A percentile compares a stretch with the other conserved stretches of the same genome.
Evolutionary conservation across 1,140 invertebrate genomes (phyloP).

Genomic region (Archivesica marissinica): DNA sequence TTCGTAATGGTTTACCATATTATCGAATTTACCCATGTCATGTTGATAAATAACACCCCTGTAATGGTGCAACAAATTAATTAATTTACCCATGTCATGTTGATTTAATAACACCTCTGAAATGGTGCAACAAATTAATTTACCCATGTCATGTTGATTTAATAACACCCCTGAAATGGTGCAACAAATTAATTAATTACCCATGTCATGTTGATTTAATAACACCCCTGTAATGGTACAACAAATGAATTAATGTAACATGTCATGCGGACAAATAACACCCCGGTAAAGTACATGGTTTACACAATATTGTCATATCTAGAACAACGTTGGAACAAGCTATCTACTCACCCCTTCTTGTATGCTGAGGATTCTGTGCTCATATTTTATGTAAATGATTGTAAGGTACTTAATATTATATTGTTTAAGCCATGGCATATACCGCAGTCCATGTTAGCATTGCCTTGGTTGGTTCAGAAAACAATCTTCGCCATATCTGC

Average conservation of each 20-base stretch:
- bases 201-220: constrained; percentile 49
- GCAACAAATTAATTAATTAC: constrained; percentile 57
- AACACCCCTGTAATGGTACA: constrained; percentile 50
- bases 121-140: constrained; percentile 47
- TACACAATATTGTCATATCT: no score
- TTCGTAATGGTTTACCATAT: constrained; percentile 64
- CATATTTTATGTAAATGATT: no score
- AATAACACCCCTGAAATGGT: constrained; percentile 57
- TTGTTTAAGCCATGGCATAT: no score
- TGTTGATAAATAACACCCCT: constrained; percentile 58
- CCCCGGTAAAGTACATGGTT: constrained; percentile 46
- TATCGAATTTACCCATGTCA: constrained; percentile 53
- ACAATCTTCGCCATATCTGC: no score
- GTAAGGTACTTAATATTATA: no score
- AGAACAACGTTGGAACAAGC: no score
- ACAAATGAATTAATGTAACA: constrained; percentile 46
- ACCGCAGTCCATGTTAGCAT: no score
- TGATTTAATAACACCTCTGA: constrained; percentile 56
- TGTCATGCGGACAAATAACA: constrained; percentile 52
- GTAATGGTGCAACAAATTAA: constrained; percentile 28
- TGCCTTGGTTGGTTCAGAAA: no score
- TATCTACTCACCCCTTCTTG: no score
- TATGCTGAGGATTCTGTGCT: no score
- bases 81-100: constrained; percentile 45
- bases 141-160: constrained; percentile 48